A percentile compares a stretch with the other conserved stretches of the same genome.
Conservation (phyloP, 2,113 vertebrate genomes). For the Progne subis region DNA sequence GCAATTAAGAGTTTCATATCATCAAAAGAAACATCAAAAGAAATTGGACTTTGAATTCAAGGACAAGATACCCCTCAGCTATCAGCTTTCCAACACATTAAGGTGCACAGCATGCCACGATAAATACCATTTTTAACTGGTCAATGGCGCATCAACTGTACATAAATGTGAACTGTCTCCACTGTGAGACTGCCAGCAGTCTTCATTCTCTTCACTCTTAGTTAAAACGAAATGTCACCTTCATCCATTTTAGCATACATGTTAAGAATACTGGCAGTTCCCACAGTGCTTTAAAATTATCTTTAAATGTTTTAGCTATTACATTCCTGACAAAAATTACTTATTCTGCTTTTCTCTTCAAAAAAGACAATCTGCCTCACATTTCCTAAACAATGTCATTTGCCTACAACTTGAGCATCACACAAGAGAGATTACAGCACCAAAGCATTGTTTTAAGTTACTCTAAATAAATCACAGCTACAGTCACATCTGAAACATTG, state of each 20-base stretch:
- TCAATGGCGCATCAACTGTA: neutral
- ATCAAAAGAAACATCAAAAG: neutral
- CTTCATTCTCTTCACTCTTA: neutral
- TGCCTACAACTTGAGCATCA: neutral
- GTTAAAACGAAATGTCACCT: constrained; percentile 15
- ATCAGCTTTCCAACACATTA: neutral
- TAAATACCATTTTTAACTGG: neutral
- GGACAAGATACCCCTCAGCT: neutral
- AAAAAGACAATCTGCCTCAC: neutral
- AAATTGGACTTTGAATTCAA: neutral
- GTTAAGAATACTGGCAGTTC: neutral
- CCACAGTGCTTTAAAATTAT: neutral
- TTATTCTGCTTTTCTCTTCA: neutral
- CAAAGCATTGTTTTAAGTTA: neutral
- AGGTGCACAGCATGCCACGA: fast-evolving
- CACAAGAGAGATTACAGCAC: neutral
- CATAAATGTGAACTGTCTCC: neutral
- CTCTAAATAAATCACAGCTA: neutral
- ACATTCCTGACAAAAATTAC: neutral
- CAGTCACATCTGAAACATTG: fast-evolving
- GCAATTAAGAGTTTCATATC: neutral
- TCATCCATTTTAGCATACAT: constrained; percentile 8
- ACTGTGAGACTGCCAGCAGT: neutral
- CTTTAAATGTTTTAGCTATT: neutral
- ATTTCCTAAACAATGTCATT: neutral